Percentiles rank a stretch among this genome's conserved stretches.
Evolutionary conservation across 2,113 vertebrate genomes (phyloP).

Genomic region (Todiramphus chloris): DNA sequence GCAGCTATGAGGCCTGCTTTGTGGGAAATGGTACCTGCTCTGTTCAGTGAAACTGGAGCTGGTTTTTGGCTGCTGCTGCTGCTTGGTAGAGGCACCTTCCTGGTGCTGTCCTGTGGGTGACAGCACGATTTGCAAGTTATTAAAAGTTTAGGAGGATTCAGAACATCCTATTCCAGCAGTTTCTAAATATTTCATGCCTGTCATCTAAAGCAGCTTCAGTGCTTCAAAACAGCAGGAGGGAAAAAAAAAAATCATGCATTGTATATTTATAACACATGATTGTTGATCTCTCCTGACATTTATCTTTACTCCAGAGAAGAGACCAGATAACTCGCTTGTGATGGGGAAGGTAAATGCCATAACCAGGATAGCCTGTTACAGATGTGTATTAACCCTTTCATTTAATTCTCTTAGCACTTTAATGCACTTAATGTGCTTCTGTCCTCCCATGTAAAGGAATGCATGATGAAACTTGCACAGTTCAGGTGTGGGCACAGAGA

Average conservation of each 20-base stretch:
- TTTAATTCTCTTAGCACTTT: not conserved
- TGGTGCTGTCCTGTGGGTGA: conserved; percentile 12
- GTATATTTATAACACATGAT: conserved; percentile 46
- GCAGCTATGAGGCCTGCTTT: not conserved
- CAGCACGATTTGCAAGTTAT: not conserved
- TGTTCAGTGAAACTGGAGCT: not conserved
- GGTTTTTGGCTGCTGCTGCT: not conserved
- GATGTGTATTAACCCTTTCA: not conserved
- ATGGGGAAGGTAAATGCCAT: conserved; percentile 32
- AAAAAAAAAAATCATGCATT: not conserved
- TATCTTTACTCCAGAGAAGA: conserved; percentile 7
- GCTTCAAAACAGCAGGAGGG: conserved; percentile 31
- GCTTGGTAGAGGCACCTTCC: not conserved
- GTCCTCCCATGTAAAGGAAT: not conserved
- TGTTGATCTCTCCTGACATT: conserved; percentile 51
- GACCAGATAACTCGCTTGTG: not conserved
- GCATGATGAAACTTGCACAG: fast-evolving
- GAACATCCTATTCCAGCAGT: not conserved
- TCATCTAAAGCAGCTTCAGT: conserved; percentile 13
- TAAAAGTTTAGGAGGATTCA: conserved; percentile 43
- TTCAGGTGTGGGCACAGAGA: not conserved
- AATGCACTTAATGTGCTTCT: not conserved
- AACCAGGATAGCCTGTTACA: not conserved
- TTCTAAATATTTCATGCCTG: conserved; percentile 50
- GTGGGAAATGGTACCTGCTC: not conserved